phyloP scores from a whole-genome alignment of 2,797 vertebrate species.

The Micropoecilia bifurca region DNA sequence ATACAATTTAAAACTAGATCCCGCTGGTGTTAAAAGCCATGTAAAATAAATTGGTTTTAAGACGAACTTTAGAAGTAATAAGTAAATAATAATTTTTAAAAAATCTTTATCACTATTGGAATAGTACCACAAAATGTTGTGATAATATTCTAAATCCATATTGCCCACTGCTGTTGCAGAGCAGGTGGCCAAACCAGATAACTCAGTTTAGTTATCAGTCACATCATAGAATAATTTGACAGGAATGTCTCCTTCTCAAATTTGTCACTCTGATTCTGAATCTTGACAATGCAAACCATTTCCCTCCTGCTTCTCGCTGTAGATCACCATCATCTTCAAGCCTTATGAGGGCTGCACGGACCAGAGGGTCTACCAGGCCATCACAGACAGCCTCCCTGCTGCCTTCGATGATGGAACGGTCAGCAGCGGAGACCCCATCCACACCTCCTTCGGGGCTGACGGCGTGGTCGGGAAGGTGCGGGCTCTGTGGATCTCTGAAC shows the following conservation, averaged over 20 bases:
- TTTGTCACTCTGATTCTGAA: background rate
- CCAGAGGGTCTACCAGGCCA: conserved; percentile 96
- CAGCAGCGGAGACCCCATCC: conserved; percentile 84
- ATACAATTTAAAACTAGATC: too few species aligned
- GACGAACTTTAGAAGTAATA: too few species aligned
- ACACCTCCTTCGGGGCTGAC: conserved; percentile 75
- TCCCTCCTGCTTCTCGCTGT: background rate
- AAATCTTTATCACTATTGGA: too few species aligned
- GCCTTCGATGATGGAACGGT: conserved; percentile 95
- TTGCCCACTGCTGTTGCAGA: background rate
- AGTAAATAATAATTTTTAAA: too few species aligned
- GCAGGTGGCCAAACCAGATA: background rate
- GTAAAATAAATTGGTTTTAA: too few species aligned
- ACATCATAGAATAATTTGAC: background rate
- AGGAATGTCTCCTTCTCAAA: background rate
- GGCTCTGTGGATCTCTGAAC: conserved; percentile 90
- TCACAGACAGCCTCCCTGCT: conserved; percentile 92
- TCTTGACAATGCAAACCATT: background rate
- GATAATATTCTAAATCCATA: too few species aligned
- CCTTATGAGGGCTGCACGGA: conserved; percentile 93
- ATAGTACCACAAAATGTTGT: too few species aligned
- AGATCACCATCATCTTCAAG: conserved; percentile 98
- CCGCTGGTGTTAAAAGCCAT: too few species aligned
- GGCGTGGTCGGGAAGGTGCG: conserved; percentile 82
- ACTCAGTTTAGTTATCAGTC: background rate